Percentiles rank a stretch among this genome's conserved stretches.
These are phyloP conservation scores for Aphis craccivora DNA, from an alignment of 1,140 invertebrate genomes.

Conservation along the genomic window DNA sequence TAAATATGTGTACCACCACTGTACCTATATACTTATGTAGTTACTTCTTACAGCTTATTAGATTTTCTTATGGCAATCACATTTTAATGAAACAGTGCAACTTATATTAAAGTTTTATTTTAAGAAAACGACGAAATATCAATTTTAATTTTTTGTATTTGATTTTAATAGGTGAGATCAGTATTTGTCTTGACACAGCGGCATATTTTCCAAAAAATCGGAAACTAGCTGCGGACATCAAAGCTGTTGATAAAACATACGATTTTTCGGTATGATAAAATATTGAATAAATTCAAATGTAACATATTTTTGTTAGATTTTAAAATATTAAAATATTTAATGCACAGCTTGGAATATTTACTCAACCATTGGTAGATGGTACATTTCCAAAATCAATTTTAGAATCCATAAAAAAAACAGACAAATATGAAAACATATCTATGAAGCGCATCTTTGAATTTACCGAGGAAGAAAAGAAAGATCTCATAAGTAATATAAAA, in stretches of 20 bases:
- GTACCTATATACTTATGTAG: background rate
- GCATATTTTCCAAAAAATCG: background rate
- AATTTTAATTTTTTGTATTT: background rate
- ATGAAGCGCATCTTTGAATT: background rate
- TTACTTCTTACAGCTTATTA: background rate
- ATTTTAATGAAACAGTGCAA: background rate
- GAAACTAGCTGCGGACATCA: rapidly evolving
- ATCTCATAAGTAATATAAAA: background rate
- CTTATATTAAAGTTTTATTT: no score
- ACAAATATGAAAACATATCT: background rate
- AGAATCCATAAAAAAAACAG: background rate
- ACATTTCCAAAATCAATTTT: background rate
- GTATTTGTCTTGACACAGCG: background rate
- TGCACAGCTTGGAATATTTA: background rate
- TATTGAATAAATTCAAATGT: background rate
- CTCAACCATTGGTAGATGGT: background rate
- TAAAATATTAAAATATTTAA: background rate
- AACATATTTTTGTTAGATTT: background rate
- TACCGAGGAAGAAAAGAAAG: background rate
- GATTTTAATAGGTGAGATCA: background rate
- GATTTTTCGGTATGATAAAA: background rate
- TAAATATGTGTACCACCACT: no score
- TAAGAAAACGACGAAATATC: background rate
- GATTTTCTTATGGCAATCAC: background rate
- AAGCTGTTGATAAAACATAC: background rate